These are phyloP conservation scores for Asarcornis scutulata DNA, from an alignment of 2,113 vertebrate species.

Conservation along the genomic window DNA sequence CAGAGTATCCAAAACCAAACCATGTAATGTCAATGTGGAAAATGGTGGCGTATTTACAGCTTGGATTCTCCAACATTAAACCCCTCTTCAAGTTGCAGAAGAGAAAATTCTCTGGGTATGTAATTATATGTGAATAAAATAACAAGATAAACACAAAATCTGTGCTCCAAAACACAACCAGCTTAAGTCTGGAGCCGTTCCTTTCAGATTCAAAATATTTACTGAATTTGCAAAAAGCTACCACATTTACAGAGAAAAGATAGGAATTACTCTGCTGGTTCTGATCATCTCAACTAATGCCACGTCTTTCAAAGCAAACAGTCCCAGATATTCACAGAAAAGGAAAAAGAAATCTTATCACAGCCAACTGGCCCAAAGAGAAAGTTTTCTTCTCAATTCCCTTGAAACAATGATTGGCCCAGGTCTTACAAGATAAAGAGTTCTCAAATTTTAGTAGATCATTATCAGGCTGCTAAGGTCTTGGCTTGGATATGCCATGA, in stretches of 20 bases:
- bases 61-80: background rate
- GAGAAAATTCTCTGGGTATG: background rate
- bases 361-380: background rate
- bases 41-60: background rate
- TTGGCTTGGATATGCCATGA: background rate
- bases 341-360: background rate
- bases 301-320: background rate
- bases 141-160: background rate
- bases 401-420: background rate
- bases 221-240: background rate
- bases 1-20: background rate
- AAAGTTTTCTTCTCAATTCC: background rate
- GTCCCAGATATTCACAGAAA: background rate
- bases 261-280: background rate
- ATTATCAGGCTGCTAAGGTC: constrained; percentile 11
- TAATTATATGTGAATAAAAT: background rate
- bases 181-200: background rate
- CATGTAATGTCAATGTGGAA: background rate
- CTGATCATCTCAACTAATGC: background rate
- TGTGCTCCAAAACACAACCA: background rate
- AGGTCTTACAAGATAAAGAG: constrained; percentile 18
- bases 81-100: background rate
- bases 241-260: background rate
- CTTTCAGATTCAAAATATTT: background rate
- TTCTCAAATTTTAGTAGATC: constrained; percentile 4